Evolutionary conservation across 2,113 vertebrate genomes (phyloP).

Genomic region (Psittacus erithacus): DNA sequence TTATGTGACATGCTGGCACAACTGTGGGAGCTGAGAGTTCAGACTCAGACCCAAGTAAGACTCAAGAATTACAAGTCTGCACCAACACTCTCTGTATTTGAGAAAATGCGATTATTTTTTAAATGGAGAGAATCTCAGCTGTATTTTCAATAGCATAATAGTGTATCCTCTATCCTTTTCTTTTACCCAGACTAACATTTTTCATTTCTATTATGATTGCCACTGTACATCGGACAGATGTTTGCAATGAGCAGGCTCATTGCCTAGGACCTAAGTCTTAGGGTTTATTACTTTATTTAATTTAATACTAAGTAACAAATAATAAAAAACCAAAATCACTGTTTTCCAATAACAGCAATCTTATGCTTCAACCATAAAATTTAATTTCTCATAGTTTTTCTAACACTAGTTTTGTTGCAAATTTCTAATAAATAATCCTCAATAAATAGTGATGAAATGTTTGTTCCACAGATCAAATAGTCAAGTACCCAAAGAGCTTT

Average conservation of each 20-base stretch:
- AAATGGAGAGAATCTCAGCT: background rate
- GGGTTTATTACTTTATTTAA: background rate
- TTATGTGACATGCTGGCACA: background rate
- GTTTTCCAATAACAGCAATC: background rate
- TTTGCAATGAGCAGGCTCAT: background rate
- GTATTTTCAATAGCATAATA: background rate
- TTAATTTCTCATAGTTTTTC: background rate
- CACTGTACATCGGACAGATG: background rate
- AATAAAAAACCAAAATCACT: background rate
- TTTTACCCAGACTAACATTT: background rate
- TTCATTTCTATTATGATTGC: background rate
- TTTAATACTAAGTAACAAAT: background rate
- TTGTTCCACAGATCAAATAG: background rate
- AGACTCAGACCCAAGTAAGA: background rate
- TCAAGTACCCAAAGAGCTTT: background rate
- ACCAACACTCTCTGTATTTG: background rate
- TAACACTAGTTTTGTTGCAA: background rate
- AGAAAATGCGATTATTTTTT: background rate
- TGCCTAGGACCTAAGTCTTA: background rate
- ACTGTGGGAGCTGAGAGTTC: rapidly evolving
- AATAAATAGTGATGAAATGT: background rate
- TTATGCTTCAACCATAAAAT: background rate
- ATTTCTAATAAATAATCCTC: conserved; percentile 7
- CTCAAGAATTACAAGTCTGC: background rate
- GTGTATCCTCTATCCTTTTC: background rate